Evolutionary conservation across 2,113 vertebrate species (phyloP), one percentile per base, ranked within the genome.

Genomic region (Anguilla rostrata): DNA sequence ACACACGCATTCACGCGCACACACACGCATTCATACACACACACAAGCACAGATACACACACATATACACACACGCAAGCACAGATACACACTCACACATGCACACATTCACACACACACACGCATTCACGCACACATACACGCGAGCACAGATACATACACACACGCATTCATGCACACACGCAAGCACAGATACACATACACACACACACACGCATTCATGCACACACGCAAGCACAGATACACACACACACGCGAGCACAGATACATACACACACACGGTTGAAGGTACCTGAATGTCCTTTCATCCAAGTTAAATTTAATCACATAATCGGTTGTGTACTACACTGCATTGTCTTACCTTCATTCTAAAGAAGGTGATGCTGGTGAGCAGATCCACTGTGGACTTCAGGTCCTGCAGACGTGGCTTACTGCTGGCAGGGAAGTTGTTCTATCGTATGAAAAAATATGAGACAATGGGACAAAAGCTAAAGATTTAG

Each of bases 361-460:
- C 98, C 97, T 99, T 99, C 97, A 99, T 97, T 89, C 98, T 96
- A 96, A 99, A 99, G 95, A 99, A 99, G 2, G 97, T 97, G 93
- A 99, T 99, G 95, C 98, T 99, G 90, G 98, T 99, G 90, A 99
- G 96, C 86, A 99, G 96, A 93, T 99, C 98, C 93, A 99, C 97
- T 0, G 98, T 99, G 39, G 98, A 99, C 88, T 98, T 99, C 87
- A 99, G 94, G 88, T 99, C 98, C 81, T 95, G 93, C 87, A 99
- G 95, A 2, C 98, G 93, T 5, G 97, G 92, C 0, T 96, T 96
- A 89, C 94, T 98, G 93, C 98, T 98, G 90, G 97, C 97, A 63
- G 98, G 98, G 89, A 99, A 99, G 91, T 99, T 99, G 92, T 99
- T 99, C 98, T 99, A 94, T 90, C 15, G 85, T 84, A 46, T 94